Percentiles rank a stretch among this genome's conserved stretches.
phyloP scores from a whole-genome alignment of 2,113 vertebrate species.

The human (Homo sapiens) region GRCh38 chr12:22065501-22066000 shows the following conservation, averaged over 20 bases:
- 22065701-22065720: neutral
- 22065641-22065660: conserved; percentile 78
- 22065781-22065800: neutral
- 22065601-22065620: conserved; percentile 64
- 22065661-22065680: conserved; percentile 67
- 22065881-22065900: neutral
- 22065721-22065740: neutral
- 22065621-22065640: conserved; percentile 55
- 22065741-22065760: neutral
- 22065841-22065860: neutral
- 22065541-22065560: conserved; percentile 71
- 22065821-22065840: neutral
- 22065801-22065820: neutral
- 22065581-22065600: conserved; percentile 67
- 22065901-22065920: neutral
- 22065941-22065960: neutral
- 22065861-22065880: neutral
- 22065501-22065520: conserved; percentile 69
- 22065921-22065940: neutral
- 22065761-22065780: neutral
- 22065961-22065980: neutral
- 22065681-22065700: neutral
- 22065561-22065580: conserved; percentile 64
- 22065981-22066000: neutral
- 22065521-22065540: conserved; percentile 51